Evolutionary conservation across 2,797 vertebrate species (phyloP), one percentile per base, ranked within the genome.

Genomic region (Sebastes variabilis): DNA sequence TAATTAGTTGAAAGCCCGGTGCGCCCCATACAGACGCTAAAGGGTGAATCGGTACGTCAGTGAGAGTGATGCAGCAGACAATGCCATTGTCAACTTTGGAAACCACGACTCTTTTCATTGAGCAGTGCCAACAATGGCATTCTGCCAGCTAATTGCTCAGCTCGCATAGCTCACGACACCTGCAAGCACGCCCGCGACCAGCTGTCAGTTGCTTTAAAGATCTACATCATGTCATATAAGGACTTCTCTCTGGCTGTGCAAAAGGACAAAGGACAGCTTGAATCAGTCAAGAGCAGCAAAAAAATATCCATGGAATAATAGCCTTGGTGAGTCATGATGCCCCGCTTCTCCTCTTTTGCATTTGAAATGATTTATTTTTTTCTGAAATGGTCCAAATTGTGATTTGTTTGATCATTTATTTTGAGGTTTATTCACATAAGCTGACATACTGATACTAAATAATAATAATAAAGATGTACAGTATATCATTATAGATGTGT

Each of bases 251-350:
- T 27, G 55, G 64, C 65, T 64, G 70, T 38, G 20, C 71, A 79
- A 49, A 83, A 79, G 60, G 54, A 75, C 59, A 73, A 69, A 73
- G 4, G 4, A n/a, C 12, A 32, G 67, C 56, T 84, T 66, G 34
- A 38, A 38, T 24, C 34, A 22, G 22, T 38, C 46, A 69, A 25
- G 77, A 59, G 49, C 32, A 77, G 56, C 62, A 67, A 64, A 36
- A 64, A 64, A 16, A 64, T 76, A 77, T 73, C 46, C 56, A 30
- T 66, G 36, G 46, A 80, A 64, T 49, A 68, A 42, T 20, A 81
- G 10, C 12, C 11, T 54, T 71, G 16, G 52, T 59, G 61, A 72
- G 68, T 13, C 29, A 32, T 18, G 46, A 30, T 13, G 56, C 12
- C 8, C 13, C 25, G 10, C 8, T 66, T 5, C 1, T 55, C 8